A percentile compares a stretch with the other conserved stretches of the same genome.
Evolutionary conservation across 1,140 invertebrate genomes (phyloP).

Genomic region (Cherax quadricarinatus): DNA sequence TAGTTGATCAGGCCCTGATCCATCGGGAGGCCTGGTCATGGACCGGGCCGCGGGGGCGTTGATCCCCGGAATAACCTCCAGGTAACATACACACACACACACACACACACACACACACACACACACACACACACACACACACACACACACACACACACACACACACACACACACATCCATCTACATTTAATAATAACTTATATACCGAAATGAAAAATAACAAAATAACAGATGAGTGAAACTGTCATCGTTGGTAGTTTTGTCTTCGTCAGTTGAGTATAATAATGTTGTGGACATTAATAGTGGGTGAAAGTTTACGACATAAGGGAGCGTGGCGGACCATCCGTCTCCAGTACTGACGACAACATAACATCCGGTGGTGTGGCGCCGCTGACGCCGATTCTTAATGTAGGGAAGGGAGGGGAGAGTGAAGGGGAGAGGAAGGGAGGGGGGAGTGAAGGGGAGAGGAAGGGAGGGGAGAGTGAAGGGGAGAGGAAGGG

Average conservation of each 20-base stretch:
- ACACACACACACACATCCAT: too few relatives aligned
- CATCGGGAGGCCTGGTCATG: too few relatives aligned
- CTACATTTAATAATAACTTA: too few relatives aligned
- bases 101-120: background rate
- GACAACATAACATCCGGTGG: background rate
- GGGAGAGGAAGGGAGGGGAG: background rate
- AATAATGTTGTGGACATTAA: background rate
- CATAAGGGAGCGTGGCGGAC: background rate
- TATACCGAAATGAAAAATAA: background rate
- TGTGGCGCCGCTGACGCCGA: background rate
- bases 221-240: background rate
- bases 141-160: too few relatives aligned
- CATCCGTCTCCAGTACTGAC: background rate
- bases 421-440: too few relatives aligned
- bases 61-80: too few relatives aligned
- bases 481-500: background rate
- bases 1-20: too few relatives aligned
- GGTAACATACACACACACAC: too few relatives aligned
- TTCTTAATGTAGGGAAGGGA: too few relatives aligned
- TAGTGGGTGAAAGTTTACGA: background rate
- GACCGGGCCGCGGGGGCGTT: too few relatives aligned
- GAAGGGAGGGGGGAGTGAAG: background rate
- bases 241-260: too few relatives aligned
- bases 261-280: too few relatives aligned
- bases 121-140: conserved; percentile 15